Percentiles rank a stretch among this genome's conserved stretches.
Conservation (phyloP, 2,888 invertebrate species). For the Acanthacorydalis orientalis region DNA sequence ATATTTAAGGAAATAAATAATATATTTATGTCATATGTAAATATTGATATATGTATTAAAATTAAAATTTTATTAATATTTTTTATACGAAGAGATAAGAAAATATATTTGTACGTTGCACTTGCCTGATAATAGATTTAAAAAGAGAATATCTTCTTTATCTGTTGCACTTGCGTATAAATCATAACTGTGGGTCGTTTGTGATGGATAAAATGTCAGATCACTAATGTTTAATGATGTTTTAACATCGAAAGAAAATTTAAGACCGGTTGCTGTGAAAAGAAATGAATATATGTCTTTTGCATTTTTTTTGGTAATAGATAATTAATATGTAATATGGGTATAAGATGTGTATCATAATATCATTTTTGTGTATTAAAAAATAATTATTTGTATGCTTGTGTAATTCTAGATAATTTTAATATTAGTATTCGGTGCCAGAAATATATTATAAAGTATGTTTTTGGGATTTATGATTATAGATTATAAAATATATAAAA, state of each 20-base stretch:
- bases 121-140: constrained; percentile 48
- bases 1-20: neutral
- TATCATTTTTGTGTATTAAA: too few relatives aligned
- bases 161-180: constrained; percentile 53
- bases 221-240: constrained; percentile 56
- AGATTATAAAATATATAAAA: too few relatives aligned
- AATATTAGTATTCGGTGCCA: too few relatives aligned
- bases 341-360: neutral
- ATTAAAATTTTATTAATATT: neutral
- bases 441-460: too few relatives aligned
- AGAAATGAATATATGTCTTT: neutral
- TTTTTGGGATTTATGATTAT: too few relatives aligned
- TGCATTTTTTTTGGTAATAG: neutral
- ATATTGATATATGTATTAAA: neutral
- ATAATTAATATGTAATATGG: neutral
- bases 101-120: neutral
- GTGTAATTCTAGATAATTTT: too few relatives aligned
- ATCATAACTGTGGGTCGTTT: constrained; percentile 54
- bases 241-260: constrained; percentile 56
- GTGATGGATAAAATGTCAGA: constrained; percentile 54
- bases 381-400: too few relatives aligned
- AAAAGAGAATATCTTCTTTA: constrained; percentile 52
- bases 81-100: too few relatives aligned
- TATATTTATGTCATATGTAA: too few relatives aligned
- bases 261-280: constrained; percentile 39